phyloP scores from a whole-genome alignment of 2,113 vertebrate genomes.

The Galemys pyrenaicus region DNA sequence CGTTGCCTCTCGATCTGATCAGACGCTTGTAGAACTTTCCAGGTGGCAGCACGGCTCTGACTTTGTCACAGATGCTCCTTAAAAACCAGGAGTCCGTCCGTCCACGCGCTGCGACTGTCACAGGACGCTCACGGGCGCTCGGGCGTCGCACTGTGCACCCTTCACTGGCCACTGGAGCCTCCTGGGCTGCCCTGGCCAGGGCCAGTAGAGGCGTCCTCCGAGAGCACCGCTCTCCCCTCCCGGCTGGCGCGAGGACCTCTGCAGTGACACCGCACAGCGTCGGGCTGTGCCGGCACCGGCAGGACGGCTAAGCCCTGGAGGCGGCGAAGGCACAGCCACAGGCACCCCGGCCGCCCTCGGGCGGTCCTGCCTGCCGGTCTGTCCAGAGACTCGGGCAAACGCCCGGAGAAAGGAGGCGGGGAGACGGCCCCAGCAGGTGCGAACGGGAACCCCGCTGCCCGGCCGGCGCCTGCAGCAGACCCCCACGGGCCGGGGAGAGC shows the following conservation, averaged over 20 bases:
- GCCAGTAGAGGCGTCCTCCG: not conserved
- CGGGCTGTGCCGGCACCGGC: too few species aligned
- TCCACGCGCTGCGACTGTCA: not conserved
- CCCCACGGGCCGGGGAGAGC: accelerated
- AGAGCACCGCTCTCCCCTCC: too few species aligned
- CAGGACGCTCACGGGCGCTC: not conserved
- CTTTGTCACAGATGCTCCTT: not conserved
- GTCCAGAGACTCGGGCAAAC: not conserved
- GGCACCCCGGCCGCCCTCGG: too few species aligned
- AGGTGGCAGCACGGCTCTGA: not conserved
- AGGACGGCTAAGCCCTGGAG: too few species aligned
- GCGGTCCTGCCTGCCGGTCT: not conserved
- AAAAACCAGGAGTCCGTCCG: not conserved
- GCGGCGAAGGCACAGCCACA: too few species aligned
- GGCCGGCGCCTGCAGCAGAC: accelerated
- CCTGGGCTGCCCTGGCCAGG: not conserved
- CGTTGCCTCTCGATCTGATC: not conserved
- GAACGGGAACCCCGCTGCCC: not conserved
- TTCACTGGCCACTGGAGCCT: not conserved
- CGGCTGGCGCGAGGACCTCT: too few species aligned
- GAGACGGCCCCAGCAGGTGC: not conserved
- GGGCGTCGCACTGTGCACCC: too few species aligned
- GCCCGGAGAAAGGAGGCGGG: not conserved
- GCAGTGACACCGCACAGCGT: too few species aligned
- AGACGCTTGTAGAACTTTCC: not conserved